A percentile compares a stretch with the other conserved stretches of the same genome.
These are phyloP conservation scores for Bombylius major DNA, from an alignment of 2,888 invertebrate species.

Conservation along the genomic window DNA sequence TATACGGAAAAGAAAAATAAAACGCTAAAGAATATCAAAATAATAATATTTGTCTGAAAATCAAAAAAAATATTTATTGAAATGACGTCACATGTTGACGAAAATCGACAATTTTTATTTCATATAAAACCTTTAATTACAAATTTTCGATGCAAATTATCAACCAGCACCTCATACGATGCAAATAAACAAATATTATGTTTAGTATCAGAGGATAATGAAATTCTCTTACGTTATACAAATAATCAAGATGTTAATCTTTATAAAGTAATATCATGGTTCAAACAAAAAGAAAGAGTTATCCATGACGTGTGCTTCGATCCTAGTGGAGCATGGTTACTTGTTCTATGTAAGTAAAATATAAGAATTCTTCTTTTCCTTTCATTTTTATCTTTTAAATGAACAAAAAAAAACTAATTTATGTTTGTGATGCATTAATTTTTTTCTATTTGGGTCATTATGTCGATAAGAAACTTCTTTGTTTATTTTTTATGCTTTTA, in stretches of 20 bases:
- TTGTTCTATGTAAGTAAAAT: slow-evolving; percentile 33
- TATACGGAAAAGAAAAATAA: too few relatives aligned
- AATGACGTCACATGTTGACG: too few relatives aligned
- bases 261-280: slow-evolving; percentile 34
- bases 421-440: too few relatives aligned
- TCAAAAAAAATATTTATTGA: too few relatives aligned
- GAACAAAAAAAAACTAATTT: too few relatives aligned
- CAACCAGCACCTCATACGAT: slow-evolving; percentile 30
- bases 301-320: slow-evolving; percentile 70
- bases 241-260: slow-evolving; percentile 28
- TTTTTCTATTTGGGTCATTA: too few relatives aligned
- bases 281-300: slow-evolving; percentile 29
- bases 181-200: slow-evolving; percentile 32
- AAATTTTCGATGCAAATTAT: slow-evolving; percentile 34
- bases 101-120: neutral
- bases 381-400: too few relatives aligned
- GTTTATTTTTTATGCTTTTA: too few relatives aligned
- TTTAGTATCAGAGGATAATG: slow-evolving; percentile 34
- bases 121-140: slow-evolving; percentile 28
- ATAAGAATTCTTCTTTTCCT: neutral
- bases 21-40: too few relatives aligned
- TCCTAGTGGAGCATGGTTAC: slow-evolving; percentile 50
- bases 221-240: slow-evolving; percentile 32
- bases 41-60: too few relatives aligned
- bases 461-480: too few relatives aligned